Conservation (phyloP, 2,113 vertebrate genomes). For the Chauna torquata region DNA sequence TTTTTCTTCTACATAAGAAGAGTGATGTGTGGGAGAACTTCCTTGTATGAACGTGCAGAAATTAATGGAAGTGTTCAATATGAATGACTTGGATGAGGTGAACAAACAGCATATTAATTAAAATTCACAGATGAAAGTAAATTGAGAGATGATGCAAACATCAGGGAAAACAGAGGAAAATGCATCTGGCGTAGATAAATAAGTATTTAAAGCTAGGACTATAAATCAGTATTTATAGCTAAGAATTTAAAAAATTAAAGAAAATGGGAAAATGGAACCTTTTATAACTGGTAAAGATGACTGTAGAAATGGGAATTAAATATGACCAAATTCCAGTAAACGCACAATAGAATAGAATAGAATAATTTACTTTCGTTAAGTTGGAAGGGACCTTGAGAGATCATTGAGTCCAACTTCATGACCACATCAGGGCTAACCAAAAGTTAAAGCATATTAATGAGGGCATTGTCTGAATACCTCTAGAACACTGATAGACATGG, state of each 20-base stretch:
- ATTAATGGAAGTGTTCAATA: not conserved
- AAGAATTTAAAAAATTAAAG: not conserved
- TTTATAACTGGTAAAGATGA: not conserved
- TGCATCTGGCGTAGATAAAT: not conserved
- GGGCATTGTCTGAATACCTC: not conserved
- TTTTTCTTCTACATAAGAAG: not conserved
- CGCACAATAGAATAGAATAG: not conserved
- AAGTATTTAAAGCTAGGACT: not conserved
- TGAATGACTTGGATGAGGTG: not conserved
- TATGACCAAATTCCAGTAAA: not conserved
- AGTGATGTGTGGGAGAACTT: not conserved
- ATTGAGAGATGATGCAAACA: not conserved
- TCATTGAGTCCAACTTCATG: not conserved
- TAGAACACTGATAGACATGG: not conserved
- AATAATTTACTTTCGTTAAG: not conserved
- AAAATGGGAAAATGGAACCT: not conserved
- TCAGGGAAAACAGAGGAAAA: not conserved
- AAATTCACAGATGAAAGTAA: not conserved
- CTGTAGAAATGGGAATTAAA: not conserved
- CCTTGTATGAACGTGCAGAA: not conserved
- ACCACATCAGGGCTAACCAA: not conserved
- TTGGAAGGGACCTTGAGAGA: not conserved
- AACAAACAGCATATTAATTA: not conserved
- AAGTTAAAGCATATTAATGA: not conserved
- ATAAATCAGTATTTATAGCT: not conserved